Evolutionary conservation across 2,113 vertebrate species (phyloP), one percentile per base, ranked within the genome.

Genomic region (Tachysurus fulvidraco): DNA sequence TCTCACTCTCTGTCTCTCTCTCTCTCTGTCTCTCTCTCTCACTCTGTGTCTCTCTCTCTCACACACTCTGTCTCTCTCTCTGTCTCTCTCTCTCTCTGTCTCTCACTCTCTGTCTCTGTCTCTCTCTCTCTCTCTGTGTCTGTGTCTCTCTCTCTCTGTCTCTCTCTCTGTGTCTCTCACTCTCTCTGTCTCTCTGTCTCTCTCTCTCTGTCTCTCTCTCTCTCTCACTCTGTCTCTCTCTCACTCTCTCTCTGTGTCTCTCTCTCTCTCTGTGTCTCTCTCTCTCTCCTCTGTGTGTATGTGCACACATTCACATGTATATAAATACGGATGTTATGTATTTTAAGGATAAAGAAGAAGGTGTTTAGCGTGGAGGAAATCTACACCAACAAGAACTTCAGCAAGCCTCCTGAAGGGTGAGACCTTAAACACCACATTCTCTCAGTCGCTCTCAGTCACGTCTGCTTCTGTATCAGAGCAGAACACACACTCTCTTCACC

Each of bases 381-480:
- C 91, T 98, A 98, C 88, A 98, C 96, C 60, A 98, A 98, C 86
- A 96, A 98, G 91, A 98, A 98, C 90, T 98, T 96, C 91, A 95
- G 91, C 65, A 95, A 95, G 71, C 96, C 96, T 17, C 95, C 96
- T 28, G 95, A 96, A 88, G 95, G 96, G 97, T 97, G 89, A 94
- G 94, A 52, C 7, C 16, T 55, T 30, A 1, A 74, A 25, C 71
- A 14, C 44, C 46, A 50, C 46, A 50, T 4, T 3, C 10, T 46
- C 41, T 1, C 19, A 21, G 7, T 10, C 36, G 8, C 9, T 3
- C 25, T 9, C 11, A 64, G 21, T 23, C 6, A 62, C 23, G 57
- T 11, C 60, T 52, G 55, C 10, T 23, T 83, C 50, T 54, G 16
- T 50, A 17, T 28, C 64, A 14, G 21, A 62, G 60, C 60, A n/a